Evolutionary conservation across 2,113 vertebrate genomes (phyloP).

Genomic region (Corydoras sp.): DNA sequence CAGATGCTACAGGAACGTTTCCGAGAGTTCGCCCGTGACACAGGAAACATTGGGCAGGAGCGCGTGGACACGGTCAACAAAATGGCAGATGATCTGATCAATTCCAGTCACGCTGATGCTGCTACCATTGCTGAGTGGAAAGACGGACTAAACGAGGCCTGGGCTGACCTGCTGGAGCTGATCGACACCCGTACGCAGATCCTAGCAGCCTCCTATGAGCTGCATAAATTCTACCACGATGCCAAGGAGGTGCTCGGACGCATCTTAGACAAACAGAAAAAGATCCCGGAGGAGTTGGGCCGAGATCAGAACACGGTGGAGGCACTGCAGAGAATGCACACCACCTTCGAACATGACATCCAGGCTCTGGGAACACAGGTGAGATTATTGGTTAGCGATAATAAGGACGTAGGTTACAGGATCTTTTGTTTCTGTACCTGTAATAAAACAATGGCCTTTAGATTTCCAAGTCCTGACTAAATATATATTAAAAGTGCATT

Average conservation of each 20-base stretch:
- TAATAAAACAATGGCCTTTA: too few relatives aligned
- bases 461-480: too few relatives aligned
- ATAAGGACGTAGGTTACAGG: not conserved
- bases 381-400: not conserved
- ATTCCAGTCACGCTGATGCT: conserved; percentile 85
- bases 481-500: too few relatives aligned
- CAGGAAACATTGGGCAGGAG: conserved; percentile 91
- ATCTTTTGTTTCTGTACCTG: too few relatives aligned
- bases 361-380: conserved; percentile 95
- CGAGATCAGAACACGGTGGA: conserved; percentile 96
- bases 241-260: conserved; percentile 92
- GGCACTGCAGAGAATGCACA: conserved; percentile 91
- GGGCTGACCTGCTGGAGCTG: conserved; percentile 96
- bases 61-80: conserved; percentile 86
- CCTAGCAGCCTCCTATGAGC: conserved; percentile 91
- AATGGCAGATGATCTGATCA: conserved; percentile 91
- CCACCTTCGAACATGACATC: conserved; percentile 90
- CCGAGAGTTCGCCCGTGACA: conserved; percentile 92
- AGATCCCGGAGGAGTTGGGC: conserved; percentile 88
- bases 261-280: conserved; percentile 90
- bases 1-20: conserved; percentile 97
- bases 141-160: conserved; percentile 94
- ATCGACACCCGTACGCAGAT: conserved; percentile 97
- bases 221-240: conserved; percentile 96
- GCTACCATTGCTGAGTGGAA: conserved; percentile 97